A percentile compares a stretch with the other conserved stretches of the same genome.
Conservation (phyloP, 1,140 invertebrate species). For the Saxidomus purpurata region DNA sequence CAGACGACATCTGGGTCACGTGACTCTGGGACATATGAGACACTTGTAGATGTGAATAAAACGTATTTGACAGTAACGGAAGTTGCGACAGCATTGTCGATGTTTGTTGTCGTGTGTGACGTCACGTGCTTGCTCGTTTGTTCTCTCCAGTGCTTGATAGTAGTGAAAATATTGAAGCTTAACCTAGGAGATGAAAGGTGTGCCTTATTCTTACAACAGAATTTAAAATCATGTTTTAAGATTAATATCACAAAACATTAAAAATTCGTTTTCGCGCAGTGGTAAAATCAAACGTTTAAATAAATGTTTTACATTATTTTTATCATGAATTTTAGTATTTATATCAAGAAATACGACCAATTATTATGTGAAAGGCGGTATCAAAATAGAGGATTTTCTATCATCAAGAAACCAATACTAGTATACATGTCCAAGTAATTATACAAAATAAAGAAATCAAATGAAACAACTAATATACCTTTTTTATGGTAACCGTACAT, state of each 20-base stretch:
- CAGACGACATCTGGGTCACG: neutral
- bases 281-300: neutral
- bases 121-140: constrained; percentile 62
- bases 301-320: neutral
- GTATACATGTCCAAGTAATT: too few species aligned
- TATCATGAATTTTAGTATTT: too few species aligned
- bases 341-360: too few species aligned
- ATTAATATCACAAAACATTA: neutral
- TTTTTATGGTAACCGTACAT: too few species aligned
- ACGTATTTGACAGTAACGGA: constrained; percentile 45
- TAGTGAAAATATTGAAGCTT: constrained; percentile 52
- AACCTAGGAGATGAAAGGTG: constrained; percentile 63
- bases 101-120: constrained; percentile 59
- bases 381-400: too few species aligned
- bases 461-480: too few species aligned
- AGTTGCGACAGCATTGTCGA: constrained; percentile 62
- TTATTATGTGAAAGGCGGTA: too few species aligned
- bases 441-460: too few species aligned
- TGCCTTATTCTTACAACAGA: neutral
- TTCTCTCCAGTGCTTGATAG: constrained; percentile 46
- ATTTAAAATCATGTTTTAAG: too few species aligned
- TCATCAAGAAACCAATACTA: too few species aligned
- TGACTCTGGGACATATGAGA: neutral
- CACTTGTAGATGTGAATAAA: constrained; percentile 35
- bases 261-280: neutral